Evolutionary conservation across 2,888 invertebrate species (phyloP).

Genomic region (Pimpla rufipes): DNA sequence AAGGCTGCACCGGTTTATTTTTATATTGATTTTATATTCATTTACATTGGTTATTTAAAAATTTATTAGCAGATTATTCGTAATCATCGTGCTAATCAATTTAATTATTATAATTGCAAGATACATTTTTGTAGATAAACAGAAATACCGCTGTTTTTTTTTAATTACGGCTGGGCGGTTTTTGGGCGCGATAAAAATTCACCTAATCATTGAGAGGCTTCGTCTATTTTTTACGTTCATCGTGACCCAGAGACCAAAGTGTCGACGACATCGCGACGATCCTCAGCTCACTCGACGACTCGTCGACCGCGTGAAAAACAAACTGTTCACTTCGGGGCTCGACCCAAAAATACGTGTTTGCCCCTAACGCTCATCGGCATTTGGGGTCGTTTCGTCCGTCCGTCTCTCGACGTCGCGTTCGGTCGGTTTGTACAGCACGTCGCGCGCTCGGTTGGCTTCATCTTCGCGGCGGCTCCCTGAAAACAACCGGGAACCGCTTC

Average conservation of each 20-base stretch:
- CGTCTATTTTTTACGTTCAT: not conserved
- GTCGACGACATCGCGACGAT: slow-evolving; percentile 17
- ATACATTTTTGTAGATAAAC: no score
- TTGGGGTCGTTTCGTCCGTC: slow-evolving; percentile 1
- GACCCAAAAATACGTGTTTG: slow-evolving; percentile 15
- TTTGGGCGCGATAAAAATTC: no score
- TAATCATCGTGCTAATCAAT: no score
- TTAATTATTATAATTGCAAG: no score
- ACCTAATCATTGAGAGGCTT: not conserved
- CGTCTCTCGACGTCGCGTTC: not conserved
- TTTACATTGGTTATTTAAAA: no score
- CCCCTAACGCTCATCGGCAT: slow-evolving; percentile 7
- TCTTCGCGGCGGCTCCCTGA: slow-evolving; percentile 26
- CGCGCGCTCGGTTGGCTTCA: slow-evolving; percentile 40
- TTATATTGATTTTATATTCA: no score
- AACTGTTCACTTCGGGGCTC: slow-evolving; percentile 23
- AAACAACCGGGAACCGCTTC: slow-evolving; percentile 59
- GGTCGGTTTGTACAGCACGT: slow-evolving; percentile 33
- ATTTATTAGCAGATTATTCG: no score
- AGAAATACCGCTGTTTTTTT: no score
- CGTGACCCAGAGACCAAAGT: not conserved
- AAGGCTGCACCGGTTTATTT: no score
- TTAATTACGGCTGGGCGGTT: no score
- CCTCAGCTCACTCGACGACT: not conserved
- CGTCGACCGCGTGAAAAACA: slow-evolving; percentile 17